These are phyloP conservation scores for Eumerus sabulonum DNA, from an alignment of 2,888 invertebrate genomes.

Conservation along the genomic window DNA sequence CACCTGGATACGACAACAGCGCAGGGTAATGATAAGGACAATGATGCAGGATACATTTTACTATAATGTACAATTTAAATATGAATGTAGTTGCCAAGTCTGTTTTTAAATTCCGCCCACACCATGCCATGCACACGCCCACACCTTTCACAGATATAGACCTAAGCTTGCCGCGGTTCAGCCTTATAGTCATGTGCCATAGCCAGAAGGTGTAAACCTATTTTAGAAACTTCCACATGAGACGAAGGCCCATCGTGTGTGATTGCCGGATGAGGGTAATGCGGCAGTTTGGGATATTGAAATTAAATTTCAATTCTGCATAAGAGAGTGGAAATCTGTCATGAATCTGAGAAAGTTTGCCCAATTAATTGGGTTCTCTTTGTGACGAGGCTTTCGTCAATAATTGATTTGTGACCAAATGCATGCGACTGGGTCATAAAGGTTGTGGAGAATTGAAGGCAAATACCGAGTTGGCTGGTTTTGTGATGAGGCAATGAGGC, in stretches of 20 bases:
- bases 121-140: background rate
- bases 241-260: too few species aligned
- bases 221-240: slow-evolving; percentile 32
- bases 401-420: slow-evolving; percentile 31
- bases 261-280: slow-evolving; percentile 1
- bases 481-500: too few species aligned
- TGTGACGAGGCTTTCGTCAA: slow-evolving; percentile 26
- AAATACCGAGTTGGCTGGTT: too few species aligned
- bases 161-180: slow-evolving; percentile 14
- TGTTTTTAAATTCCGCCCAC: slow-evolving; percentile 6
- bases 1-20: slow-evolving; percentile 13
- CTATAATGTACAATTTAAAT: slow-evolving; percentile 54
- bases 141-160: background rate
- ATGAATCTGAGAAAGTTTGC: slow-evolving; percentile 26
- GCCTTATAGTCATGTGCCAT: slow-evolving; percentile 21
- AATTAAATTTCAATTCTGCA: slow-evolving; percentile 56
- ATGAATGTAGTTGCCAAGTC: slow-evolving; percentile 16
- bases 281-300: slow-evolving; percentile 49
- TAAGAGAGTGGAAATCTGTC: slow-evolving; percentile 37
- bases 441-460: background rate
- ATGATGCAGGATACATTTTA: slow-evolving; percentile 52
- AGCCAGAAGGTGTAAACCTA: slow-evolving; percentile 49
- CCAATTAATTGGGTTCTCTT: slow-evolving; percentile 49
- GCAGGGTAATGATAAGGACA: slow-evolving; percentile 47
- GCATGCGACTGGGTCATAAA: too few species aligned